These are phyloP conservation scores for Musca domestica DNA, from an alignment of 1,140 invertebrate species.

Conservation along the genomic window DNA sequence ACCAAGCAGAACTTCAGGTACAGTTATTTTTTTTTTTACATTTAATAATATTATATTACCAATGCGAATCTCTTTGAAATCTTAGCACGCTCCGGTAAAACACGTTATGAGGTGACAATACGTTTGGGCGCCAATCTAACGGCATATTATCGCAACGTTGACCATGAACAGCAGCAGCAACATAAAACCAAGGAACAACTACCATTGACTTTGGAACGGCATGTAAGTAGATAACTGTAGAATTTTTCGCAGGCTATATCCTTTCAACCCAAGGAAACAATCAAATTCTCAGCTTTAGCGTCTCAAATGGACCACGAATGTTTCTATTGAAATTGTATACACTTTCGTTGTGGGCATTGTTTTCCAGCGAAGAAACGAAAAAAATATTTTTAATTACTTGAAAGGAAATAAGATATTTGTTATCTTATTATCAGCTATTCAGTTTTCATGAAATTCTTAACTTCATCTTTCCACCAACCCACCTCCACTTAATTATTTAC, in stretches of 20 bases:
- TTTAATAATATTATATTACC: not conserved
- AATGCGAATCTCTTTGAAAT: slow-evolving; percentile 3
- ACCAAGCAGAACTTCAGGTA: slow-evolving; percentile 33
- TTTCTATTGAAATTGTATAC: too few species aligned
- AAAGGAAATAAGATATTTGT: too few species aligned
- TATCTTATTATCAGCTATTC: too few species aligned
- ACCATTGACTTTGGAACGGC: slow-evolving; percentile 44
- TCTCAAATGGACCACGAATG: too few species aligned
- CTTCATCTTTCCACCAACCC: too few species aligned
- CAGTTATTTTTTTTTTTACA: not conserved
- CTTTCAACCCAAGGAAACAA: too few species aligned
- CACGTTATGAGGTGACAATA: slow-evolving; percentile 51
- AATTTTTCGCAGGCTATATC: too few species aligned
- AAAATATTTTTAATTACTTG: not conserved
- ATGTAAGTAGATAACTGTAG: slow-evolving; percentile 36
- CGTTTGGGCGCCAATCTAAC: slow-evolving; percentile 49
- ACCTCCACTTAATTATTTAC: too few species aligned
- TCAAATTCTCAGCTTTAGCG: too few species aligned
- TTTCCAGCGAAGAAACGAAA: not conserved
- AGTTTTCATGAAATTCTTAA: too few species aligned
- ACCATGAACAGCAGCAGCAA: slow-evolving; percentile 25
- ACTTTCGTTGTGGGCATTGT: not conserved
- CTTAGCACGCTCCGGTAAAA: slow-evolving; percentile 44
- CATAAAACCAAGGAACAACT: slow-evolving; percentile 34
- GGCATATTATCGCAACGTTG: slow-evolving; percentile 44